Evolutionary conservation across 2,113 vertebrate species (phyloP).

Genomic region (Barbus barbus): DNA sequence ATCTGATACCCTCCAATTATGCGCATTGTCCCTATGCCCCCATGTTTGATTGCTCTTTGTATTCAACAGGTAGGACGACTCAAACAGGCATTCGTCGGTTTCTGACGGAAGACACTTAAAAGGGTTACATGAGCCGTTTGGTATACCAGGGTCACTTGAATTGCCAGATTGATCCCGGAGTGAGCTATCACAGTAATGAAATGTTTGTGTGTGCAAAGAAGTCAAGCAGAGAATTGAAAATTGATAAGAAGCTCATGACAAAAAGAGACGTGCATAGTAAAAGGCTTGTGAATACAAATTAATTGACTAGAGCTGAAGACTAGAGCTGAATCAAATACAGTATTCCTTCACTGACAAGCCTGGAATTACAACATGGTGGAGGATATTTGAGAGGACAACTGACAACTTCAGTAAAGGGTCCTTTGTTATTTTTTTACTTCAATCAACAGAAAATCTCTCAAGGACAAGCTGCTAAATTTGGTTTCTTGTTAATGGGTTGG

Average conservation of each 20-base stretch:
- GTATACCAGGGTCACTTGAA: slow-evolving; percentile 30
- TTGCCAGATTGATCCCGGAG: slow-evolving; percentile 35
- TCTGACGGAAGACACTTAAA: slow-evolving; percentile 14
- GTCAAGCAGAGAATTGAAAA: slow-evolving; percentile 59
- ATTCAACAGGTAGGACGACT: slow-evolving; percentile 26
- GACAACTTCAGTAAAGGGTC: background rate
- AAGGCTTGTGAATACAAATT: slow-evolving; percentile 53
- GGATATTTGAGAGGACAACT: background rate
- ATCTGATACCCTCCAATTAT: slow-evolving; percentile 31
- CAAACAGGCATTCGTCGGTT: background rate
- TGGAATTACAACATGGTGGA: background rate
- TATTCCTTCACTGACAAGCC: slow-evolving; percentile 4
- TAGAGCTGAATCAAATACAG: slow-evolving; percentile 27
- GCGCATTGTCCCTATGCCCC: slow-evolving; percentile 4
- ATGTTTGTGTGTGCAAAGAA: slow-evolving; percentile 51
- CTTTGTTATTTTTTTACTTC: background rate
- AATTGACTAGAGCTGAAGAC: slow-evolving; percentile 38
- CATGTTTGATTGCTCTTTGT: slow-evolving; percentile 31
- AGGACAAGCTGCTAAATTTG: background rate
- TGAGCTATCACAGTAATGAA: slow-evolving; percentile 44
- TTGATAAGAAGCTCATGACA: slow-evolving; percentile 49
- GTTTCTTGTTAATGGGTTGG: background rate
- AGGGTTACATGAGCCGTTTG: slow-evolving; percentile 6
- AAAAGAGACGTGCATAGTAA: slow-evolving; percentile 44
- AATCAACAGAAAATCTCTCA: background rate